Percentiles rank a stretch among this genome's conserved stretches.
These are phyloP conservation scores for Nymphalis urticae DNA, from an alignment of 2,888 invertebrate species.

Conservation along the genomic window DNA sequence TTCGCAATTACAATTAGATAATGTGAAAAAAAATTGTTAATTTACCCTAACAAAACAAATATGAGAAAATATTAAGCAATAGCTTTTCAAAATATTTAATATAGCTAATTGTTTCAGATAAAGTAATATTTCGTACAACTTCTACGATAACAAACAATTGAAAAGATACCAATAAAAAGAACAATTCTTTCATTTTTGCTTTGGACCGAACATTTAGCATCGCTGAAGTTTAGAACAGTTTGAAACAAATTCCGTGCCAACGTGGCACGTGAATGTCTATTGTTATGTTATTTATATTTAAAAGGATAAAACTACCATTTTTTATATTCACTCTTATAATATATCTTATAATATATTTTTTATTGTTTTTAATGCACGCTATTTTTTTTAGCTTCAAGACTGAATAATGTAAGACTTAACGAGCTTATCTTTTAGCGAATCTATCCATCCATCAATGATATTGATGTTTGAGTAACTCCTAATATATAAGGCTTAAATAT, in stretches of 20 bases:
- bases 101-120: neutral
- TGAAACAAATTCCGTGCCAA: conserved; percentile 24
- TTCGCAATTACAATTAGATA: no score
- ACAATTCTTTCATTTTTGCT: conserved; percentile 24
- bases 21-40: no score
- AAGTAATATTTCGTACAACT: conserved; percentile 2
- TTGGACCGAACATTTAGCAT: conserved; percentile 26
- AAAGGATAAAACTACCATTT: neutral
- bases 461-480: no score
- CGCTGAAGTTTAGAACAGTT: conserved; percentile 34
- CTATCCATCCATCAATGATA: no score
- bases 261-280: conserved; percentile 17
- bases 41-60: no score
- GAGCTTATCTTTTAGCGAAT: conserved; percentile 18
- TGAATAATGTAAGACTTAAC: conserved; percentile 22
- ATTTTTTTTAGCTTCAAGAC: conserved; percentile 26
- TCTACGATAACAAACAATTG: conserved; percentile 19
- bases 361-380: conserved; percentile 11
- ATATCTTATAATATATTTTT: no score
- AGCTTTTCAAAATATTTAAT: no score
- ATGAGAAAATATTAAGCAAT: no score
- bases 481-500: no score
- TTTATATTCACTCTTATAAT: neutral
- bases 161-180: conserved; percentile 31
- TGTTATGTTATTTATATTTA: conserved; percentile 14